These are phyloP conservation scores for Clusia tigrina DNA, from an alignment of 2,888 invertebrate species.

Conservation along the genomic window DNA sequence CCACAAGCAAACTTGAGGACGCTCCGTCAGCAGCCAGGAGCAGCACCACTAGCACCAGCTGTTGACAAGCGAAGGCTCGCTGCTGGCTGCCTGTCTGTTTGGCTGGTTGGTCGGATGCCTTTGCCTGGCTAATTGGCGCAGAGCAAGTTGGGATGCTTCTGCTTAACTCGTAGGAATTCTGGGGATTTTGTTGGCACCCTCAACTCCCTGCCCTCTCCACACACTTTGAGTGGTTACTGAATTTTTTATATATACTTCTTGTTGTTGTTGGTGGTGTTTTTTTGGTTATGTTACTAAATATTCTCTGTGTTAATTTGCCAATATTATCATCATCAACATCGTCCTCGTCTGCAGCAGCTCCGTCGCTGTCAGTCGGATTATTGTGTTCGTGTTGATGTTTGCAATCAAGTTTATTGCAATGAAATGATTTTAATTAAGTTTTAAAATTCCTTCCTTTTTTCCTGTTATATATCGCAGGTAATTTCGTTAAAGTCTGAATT, in stretches of 20 bases:
- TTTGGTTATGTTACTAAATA: too few relatives aligned
- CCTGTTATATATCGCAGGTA: neutral
- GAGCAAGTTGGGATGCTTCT: conserved; percentile 1
- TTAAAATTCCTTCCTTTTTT: too few relatives aligned
- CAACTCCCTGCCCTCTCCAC: neutral
- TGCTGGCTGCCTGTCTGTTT: too few relatives aligned
- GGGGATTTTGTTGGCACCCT: neutral
- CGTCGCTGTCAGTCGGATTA: neutral
- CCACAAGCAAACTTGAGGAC: too few relatives aligned
- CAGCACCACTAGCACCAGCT: neutral
- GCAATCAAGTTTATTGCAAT: neutral
- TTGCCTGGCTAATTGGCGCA: conserved; percentile 1
- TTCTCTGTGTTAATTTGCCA: conserved; percentile 4
- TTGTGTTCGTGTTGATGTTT: neutral
- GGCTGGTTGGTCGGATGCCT: neutral
- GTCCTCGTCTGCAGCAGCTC: neutral
- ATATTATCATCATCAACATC: neutral
- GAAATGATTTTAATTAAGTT: conserved; percentile 5
- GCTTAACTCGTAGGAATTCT: conserved; percentile 4
- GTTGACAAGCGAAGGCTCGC: too few relatives aligned
- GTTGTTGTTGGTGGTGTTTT: too few relatives aligned
- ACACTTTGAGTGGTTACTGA: neutral
- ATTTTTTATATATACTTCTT: neutral
- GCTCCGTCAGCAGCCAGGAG: neutral
- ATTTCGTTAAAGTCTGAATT: neutral